A percentile compares a stretch with the other conserved stretches of the same genome.
Evolutionary conservation across 2,113 vertebrate species (phyloP).

Genomic region (Pelobates fuscus): DNA sequence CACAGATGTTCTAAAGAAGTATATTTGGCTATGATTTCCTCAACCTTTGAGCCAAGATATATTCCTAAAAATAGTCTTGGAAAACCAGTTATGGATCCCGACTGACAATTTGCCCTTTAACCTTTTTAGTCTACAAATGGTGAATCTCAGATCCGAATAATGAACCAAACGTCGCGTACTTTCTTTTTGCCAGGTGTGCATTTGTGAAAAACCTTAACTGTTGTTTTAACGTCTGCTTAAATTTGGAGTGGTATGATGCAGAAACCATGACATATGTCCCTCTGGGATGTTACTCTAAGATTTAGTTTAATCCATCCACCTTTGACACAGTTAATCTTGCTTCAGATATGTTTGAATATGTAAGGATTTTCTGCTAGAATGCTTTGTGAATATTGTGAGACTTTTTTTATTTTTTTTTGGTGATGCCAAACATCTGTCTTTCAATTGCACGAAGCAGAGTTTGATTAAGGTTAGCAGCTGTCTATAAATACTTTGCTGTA

Average conservation of each 20-base stretch:
- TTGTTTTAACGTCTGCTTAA: neutral
- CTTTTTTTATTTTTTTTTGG: constrained; percentile 24
- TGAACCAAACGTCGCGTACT: neutral
- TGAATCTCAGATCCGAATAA: neutral
- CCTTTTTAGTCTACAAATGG: neutral
- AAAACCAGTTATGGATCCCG: neutral
- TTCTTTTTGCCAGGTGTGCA: neutral
- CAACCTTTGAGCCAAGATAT: neutral
- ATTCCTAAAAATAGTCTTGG: neutral
- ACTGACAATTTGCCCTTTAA: neutral
- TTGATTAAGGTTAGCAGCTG: constrained; percentile 47
- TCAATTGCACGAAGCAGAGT: constrained; percentile 14
- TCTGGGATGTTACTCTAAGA: constrained; percentile 38
- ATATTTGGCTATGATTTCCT: neutral
- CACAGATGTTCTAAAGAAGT: neutral
- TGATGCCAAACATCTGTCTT: constrained; percentile 49
- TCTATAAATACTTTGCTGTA: constrained; percentile 17
- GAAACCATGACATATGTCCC: constrained; percentile 42
- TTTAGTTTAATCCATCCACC: constrained; percentile 39
- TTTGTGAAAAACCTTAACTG: neutral
- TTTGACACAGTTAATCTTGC: constrained; percentile 49
- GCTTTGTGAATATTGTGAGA: constrained; percentile 41
- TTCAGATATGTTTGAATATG: constrained; percentile 49
- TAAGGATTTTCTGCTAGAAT: constrained; percentile 48
- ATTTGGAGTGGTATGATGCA: neutral